Conservation (phyloP, 2,113 vertebrate genomes). For the Aythya baeri region DNA sequence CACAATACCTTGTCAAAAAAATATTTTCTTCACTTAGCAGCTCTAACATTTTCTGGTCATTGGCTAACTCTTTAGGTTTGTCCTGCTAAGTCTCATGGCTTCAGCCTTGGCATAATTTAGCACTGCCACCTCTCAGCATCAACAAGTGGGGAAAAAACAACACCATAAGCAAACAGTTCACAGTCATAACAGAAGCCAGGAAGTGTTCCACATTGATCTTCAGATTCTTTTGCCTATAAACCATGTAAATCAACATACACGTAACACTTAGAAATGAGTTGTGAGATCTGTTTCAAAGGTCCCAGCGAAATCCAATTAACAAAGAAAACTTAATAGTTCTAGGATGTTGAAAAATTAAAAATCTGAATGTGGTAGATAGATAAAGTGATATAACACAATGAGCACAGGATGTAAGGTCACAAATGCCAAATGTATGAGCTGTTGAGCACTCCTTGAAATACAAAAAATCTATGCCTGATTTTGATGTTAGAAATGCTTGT, state of each 20-base stretch:
- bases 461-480: neutral
- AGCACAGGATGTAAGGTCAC: neutral
- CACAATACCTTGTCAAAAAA: neutral
- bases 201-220: neutral
- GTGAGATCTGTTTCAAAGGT: neutral
- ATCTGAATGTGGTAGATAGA: neutral
- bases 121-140: neutral
- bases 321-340: neutral
- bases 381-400: neutral
- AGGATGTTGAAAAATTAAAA: neutral
- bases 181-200: neutral
- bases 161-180: neutral
- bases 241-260: neutral
- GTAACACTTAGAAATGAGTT: neutral
- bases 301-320: neutral
- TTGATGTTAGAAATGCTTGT: neutral
- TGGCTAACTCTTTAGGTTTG: neutral
- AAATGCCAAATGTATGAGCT: neutral
- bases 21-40: neutral
- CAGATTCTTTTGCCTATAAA: neutral
- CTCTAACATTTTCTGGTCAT: neutral
- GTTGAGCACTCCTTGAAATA: neutral
- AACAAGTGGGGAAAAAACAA: neutral
- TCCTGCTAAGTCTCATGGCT: neutral
- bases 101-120: neutral